Evolutionary conservation across 2,797 vertebrate genomes (phyloP), one percentile per base, ranked within the genome.

Genomic region (Lacerta viridis): DNA sequence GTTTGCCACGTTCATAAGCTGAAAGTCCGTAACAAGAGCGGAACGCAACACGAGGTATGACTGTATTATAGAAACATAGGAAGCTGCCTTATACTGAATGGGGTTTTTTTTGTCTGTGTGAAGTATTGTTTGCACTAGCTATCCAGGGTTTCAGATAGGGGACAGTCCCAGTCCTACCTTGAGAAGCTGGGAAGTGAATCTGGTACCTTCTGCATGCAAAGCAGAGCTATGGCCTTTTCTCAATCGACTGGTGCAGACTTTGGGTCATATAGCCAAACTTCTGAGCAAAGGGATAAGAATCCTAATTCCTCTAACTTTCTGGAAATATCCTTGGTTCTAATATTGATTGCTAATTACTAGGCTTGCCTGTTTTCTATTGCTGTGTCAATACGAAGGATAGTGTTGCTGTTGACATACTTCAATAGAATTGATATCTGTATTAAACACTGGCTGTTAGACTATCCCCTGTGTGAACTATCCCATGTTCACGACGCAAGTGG

Each of bases 351-450:
- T 94, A 92, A 95, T 94, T 93, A 91, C 87, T 43, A 61, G 50
- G 43, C 50, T 89, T 83, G 20, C 64, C 81, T 90, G 41, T 92
- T 87, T 92, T 88, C 80, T 93, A 29, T 93, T 91, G 69, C 81
- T 29, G 23, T 80, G 84, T 91, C 93, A 90, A 79, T 93, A 93
- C 77, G 13, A 88, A 91, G 87, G 76, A 89, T 61, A 88, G 87
- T 79, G 89, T 46, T 91, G 72, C 84, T 88, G 75, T 66, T 41
- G 88, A 92, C 93, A 69, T 66, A 46, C 89, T 94, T 94, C 90
- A 72, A 72, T 92, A 68, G 85, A 92, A 94, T 86, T 86, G 93
- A 93, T 84, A 84, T 91, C 91, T 94, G 92, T 93, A 92, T 95
- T 90, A 87, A 90, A 93, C 66, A 83, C 83, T 84, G 9, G 20